Evolutionary conservation across 2,888 invertebrate genomes (phyloP).

Genomic region (Liodrosophila aerea): DNA sequence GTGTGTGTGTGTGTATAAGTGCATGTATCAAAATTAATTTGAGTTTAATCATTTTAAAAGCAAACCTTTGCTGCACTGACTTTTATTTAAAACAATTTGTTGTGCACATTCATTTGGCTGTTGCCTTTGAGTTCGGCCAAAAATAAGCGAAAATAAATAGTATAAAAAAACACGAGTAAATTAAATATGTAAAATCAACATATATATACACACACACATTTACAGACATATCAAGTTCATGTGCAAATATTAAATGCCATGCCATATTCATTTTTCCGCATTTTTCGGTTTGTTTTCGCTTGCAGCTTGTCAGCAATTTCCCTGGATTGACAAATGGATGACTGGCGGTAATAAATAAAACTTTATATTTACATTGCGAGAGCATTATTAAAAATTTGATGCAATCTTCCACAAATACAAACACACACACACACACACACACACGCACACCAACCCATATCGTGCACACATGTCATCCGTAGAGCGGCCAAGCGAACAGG

Average conservation of each 20-base stretch:
- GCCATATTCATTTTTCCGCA: slow-evolving; percentile 51
- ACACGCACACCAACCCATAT: background rate
- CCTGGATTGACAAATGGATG: slow-evolving; percentile 75
- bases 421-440: background rate
- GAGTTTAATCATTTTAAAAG: slow-evolving; percentile 76
- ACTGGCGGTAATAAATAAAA: slow-evolving; percentile 71
- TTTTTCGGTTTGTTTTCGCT: slow-evolving; percentile 46
- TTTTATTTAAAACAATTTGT: slow-evolving; percentile 75
- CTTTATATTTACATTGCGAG: slow-evolving; percentile 56
- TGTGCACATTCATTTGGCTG: slow-evolving; percentile 35
- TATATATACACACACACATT: slow-evolving; percentile 15
- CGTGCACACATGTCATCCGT: background rate
- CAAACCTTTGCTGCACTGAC: slow-evolving; percentile 58
- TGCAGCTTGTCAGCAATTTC: slow-evolving; percentile 78
- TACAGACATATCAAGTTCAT: slow-evolving; percentile 55
- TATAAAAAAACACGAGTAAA: slow-evolving; percentile 38
- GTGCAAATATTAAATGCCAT: slow-evolving; percentile 71
- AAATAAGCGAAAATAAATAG: slow-evolving; percentile 14
- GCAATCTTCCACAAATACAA: background rate
- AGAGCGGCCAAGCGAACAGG: slow-evolving; percentile 79
- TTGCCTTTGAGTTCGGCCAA: slow-evolving; percentile 43
- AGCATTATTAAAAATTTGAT: slow-evolving; percentile 68
- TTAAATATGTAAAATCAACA: slow-evolving; percentile 42
- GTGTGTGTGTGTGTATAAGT: background rate
- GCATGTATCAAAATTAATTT: slow-evolving; percentile 66